These are phyloP conservation scores for Caenorhabditis sp. DNA, from an alignment of 2,888 invertebrate species.

Conservation along the genomic window DNA sequence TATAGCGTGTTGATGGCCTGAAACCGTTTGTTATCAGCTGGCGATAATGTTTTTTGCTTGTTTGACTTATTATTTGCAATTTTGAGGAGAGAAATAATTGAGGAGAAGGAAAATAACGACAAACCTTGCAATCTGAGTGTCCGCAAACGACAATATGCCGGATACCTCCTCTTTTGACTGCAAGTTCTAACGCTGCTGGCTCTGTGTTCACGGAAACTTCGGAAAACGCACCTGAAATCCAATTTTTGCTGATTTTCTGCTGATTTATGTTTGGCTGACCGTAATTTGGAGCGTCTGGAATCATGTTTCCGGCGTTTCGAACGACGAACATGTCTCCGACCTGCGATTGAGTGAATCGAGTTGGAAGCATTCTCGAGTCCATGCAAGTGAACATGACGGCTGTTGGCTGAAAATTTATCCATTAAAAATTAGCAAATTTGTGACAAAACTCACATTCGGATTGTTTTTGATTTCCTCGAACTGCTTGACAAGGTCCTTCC, in stretches of 20 bases:
- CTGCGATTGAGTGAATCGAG: slow-evolving; percentile 91
- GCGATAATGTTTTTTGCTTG: too few species aligned
- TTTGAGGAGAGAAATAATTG: too few species aligned
- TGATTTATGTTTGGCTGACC: slow-evolving; percentile 76
- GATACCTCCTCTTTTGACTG: slow-evolving; percentile 83
- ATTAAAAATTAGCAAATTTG: background rate
- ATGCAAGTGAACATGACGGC: slow-evolving; percentile 97
- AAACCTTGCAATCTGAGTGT: slow-evolving; percentile 93
- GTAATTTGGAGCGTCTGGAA: slow-evolving; percentile 93
- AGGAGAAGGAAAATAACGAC: background rate
- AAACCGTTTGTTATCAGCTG: slow-evolving; percentile 3
- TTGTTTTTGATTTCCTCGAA: slow-evolving; percentile 90
- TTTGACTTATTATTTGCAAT: too few species aligned
- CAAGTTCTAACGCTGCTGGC: slow-evolving; percentile 93
- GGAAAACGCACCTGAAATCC: slow-evolving; percentile 56
- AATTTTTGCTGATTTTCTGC: background rate
- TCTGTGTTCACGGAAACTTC: slow-evolving; percentile 88
- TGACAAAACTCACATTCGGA: slow-evolving; percentile 84
- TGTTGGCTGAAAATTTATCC: slow-evolving; percentile 91
- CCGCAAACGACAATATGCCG: slow-evolving; percentile 94
- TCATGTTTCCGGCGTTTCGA: slow-evolving; percentile 94
- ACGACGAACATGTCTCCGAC: slow-evolving; percentile 98
- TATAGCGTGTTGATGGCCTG: slow-evolving; percentile 93
- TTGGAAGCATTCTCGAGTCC: slow-evolving; percentile 97
- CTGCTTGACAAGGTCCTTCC: slow-evolving; percentile 86